These are phyloP conservation scores for Rotaria socialis DNA, from an alignment of 2,888 invertebrate species.

Conservation along the genomic window DNA sequence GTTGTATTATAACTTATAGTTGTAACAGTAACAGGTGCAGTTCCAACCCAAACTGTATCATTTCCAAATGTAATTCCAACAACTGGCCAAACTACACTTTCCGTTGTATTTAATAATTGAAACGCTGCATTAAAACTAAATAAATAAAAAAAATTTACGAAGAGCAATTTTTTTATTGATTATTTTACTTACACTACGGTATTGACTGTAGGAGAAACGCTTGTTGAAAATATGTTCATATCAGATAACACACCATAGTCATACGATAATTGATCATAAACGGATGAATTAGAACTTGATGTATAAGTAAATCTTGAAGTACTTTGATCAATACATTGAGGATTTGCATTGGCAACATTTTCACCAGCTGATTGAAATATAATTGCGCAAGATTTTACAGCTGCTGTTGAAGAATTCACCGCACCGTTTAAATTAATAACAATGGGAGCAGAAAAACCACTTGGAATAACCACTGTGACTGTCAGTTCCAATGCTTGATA, in stretches of 20 bases:
- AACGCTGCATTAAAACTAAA: conserved; percentile 39
- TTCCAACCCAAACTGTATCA: conserved; percentile 48
- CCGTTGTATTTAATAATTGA: conserved; percentile 42
- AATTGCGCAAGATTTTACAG: conserved; percentile 35
- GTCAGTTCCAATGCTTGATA: conserved; percentile 39
- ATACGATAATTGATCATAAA: conserved; percentile 6
- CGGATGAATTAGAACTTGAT: not conserved
- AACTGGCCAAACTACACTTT: conserved; percentile 44
- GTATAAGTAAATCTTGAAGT: not conserved
- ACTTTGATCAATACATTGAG: not conserved
- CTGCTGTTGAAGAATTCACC: not conserved
- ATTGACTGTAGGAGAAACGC: not conserved
- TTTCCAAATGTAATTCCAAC: conserved; percentile 46
- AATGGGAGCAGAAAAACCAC: conserved; percentile 25
- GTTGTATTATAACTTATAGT: not conserved
- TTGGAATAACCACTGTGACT: conserved; percentile 38
- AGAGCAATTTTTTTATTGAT: not conserved
- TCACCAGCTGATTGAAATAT: conserved; percentile 40
- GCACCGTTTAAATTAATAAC: conserved; percentile 30
- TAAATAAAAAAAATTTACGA: not conserved
- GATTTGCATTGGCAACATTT: conserved; percentile 42
- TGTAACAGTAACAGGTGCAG: conserved; percentile 47
- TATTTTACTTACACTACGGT: not conserved
- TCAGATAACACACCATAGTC: not conserved
- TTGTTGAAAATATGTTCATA: not conserved